Conservation (phyloP, 2,113 vertebrate species). For the Nematolebias whitei region DNA sequence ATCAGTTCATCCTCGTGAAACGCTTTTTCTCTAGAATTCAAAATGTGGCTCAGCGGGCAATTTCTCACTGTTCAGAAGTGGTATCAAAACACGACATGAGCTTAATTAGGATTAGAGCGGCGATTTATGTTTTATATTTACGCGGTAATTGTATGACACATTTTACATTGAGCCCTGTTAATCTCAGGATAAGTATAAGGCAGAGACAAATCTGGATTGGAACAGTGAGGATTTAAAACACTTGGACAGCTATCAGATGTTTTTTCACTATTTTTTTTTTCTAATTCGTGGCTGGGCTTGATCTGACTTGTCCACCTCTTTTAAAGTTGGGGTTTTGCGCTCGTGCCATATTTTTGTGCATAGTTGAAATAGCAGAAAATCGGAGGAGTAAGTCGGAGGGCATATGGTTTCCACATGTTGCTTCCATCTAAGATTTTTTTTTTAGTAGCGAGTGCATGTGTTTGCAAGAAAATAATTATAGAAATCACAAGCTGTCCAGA, state of each 20-base stretch:
- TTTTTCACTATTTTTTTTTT: constrained; percentile 6
- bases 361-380: constrained; percentile 8
- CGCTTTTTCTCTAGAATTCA: constrained; percentile 27
- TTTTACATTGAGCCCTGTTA: constrained; percentile 65
- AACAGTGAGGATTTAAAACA: constrained; percentile 26
- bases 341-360: constrained; percentile 17
- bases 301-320: constrained; percentile 3
- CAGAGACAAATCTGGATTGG: constrained; percentile 53
- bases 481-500: constrained; percentile 32
- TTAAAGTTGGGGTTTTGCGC: constrained; percentile 1
- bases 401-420: neutral
- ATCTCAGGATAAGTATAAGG: constrained; percentile 59
- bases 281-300: constrained; percentile 14
- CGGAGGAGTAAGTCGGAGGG: constrained; percentile 12
- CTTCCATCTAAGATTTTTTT: constrained; percentile 7
- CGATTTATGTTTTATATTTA: constrained; percentile 63
- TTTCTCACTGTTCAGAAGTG: constrained; percentile 45
- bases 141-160: constrained; percentile 61
- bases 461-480: constrained; percentile 29
- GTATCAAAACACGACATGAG: constrained; percentile 45
- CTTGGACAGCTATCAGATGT: neutral
- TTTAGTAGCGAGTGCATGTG: constrained; percentile 5
- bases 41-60: constrained; percentile 31
- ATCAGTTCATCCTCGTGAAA: constrained; percentile 12
- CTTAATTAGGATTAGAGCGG: constrained; percentile 64